Conservation (phyloP, 2,113 vertebrate species). For the Cyanoramphus novaezelandiae region DNA sequence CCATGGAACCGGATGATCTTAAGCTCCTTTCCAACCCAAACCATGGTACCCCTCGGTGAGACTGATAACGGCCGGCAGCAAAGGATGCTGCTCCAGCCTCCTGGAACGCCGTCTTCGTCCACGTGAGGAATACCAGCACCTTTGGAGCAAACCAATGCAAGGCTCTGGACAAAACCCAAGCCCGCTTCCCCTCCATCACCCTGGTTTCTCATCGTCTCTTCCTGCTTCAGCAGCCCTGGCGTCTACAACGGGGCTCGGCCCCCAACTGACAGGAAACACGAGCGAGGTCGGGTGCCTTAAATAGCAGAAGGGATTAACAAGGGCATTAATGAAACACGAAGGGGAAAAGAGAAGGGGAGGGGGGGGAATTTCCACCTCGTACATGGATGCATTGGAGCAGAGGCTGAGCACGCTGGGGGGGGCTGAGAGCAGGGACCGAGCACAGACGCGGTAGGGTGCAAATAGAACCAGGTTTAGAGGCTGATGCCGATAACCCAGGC, state of each 20-base stretch:
- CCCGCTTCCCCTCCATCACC: neutral
- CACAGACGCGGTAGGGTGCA: accelerated
- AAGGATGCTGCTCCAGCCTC: neutral
- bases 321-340: neutral
- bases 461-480: neutral
- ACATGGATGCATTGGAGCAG: neutral
- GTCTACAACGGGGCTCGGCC: neutral
- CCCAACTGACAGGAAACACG: neutral
- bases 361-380: neutral
- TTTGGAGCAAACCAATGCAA: neutral
- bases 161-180: neutral
- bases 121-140: neutral
- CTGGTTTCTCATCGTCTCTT: neutral
- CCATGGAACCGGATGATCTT: neutral
- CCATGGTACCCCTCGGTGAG: neutral
- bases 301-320: accelerated
- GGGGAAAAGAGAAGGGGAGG: too few relatives aligned
- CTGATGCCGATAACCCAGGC: neutral
- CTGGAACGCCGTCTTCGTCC: too few relatives aligned
- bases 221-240: neutral
- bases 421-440: neutral
- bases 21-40: neutral
- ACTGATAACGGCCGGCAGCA: accelerated
- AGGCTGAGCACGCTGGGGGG: accelerated
- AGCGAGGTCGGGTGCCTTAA: neutral